These are phyloP conservation scores for Oreochromis mossambicus DNA, from an alignment of 2,797 vertebrate genomes.

Conservation along the genomic window DNA sequence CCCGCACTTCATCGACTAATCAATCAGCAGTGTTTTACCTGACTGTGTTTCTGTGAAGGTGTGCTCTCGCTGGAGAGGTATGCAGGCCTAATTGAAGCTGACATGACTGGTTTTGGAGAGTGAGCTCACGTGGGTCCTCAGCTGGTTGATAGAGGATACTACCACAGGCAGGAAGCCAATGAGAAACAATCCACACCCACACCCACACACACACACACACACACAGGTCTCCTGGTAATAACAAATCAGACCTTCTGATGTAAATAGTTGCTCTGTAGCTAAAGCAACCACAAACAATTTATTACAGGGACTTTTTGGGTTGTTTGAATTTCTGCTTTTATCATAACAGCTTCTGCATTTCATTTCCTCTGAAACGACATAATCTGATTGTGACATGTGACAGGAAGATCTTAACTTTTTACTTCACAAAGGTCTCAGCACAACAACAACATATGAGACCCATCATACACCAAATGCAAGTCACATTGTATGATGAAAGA, in stretches of 20 bases:
- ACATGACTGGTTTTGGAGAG: background rate
- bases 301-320: background rate
- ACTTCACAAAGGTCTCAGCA: background rate
- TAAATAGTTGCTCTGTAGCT: background rate
- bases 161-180: background rate
- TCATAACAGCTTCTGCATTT: slow-evolving; percentile 11
- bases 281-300: background rate
- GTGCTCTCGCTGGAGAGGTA: background rate
- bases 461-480: background rate
- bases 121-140: background rate
- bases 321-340: background rate
- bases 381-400: background rate
- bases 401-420: background rate
- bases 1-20: background rate
- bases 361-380: background rate
- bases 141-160: background rate
- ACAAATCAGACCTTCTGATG: background rate
- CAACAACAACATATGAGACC: background rate
- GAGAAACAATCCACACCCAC: background rate
- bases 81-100: background rate
- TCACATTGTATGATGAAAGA: background rate
- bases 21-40: background rate
- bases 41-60: background rate
- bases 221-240: background rate
- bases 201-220: background rate